Conservation (phyloP, 2,113 vertebrate genomes). For the Martes martes region DNA sequence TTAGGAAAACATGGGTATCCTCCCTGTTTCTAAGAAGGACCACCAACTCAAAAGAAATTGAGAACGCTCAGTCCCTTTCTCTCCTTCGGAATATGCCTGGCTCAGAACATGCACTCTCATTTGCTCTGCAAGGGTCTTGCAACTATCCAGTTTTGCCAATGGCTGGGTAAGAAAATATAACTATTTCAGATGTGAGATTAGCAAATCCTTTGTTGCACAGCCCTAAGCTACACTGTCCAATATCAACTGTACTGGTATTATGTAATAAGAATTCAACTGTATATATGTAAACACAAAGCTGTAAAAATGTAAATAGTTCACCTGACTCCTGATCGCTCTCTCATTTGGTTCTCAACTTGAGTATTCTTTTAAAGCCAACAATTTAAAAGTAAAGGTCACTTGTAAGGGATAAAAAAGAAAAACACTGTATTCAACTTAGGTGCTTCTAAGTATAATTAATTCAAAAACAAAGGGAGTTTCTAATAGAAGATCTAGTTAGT, state of each 20-base stretch:
- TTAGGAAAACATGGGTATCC: neutral
- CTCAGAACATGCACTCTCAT: neutral
- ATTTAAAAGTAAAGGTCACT: conserved; percentile 11
- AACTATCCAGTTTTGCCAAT: neutral
- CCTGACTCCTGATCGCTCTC: neutral
- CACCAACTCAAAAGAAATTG: neutral
- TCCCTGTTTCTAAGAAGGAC: conserved; percentile 6
- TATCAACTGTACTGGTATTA: neutral
- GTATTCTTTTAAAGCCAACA: neutral
- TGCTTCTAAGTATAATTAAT: neutral
- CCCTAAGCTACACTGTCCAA: neutral
- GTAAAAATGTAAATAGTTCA: neutral
- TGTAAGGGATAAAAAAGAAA: neutral
- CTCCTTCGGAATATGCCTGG: neutral
- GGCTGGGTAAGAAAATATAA: neutral
- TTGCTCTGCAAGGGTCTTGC: neutral
- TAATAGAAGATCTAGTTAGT: neutral
- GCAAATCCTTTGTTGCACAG: neutral
- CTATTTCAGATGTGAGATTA: neutral
- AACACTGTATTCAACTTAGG: neutral
- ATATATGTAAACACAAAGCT: neutral
- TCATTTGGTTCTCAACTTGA: neutral
- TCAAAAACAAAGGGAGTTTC: neutral
- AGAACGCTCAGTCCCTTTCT: neutral
- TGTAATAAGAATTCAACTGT: neutral